Evolutionary conservation across 1,140 invertebrate species (phyloP).

Genomic region (Anagrus nilaparvatae): DNA sequence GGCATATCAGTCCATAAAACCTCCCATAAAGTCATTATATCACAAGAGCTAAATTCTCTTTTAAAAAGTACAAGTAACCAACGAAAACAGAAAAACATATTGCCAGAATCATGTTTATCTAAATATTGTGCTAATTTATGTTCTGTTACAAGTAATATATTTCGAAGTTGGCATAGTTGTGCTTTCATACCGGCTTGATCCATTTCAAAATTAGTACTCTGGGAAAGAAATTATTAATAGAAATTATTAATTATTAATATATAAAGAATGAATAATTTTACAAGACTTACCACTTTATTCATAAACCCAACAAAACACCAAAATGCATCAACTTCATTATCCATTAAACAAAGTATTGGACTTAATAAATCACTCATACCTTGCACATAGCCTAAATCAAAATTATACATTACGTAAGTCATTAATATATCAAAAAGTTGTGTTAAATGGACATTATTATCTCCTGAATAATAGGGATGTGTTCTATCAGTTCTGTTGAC

Average conservation of each 20-base stretch:
- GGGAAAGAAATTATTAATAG: slow-evolving; percentile 18
- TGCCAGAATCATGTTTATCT: slow-evolving; percentile 84
- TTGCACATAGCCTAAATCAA: slow-evolving; percentile 92
- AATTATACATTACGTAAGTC: slow-evolving; percentile 99
- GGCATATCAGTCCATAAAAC: slow-evolving; percentile 85
- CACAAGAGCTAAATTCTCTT: slow-evolving; percentile 62
- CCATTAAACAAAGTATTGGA: slow-evolving; percentile 82
- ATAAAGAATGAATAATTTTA: not conserved
- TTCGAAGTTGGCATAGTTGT: slow-evolving; percentile 78
- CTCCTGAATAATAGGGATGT: slow-evolving; percentile 82
- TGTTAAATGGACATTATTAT: slow-evolving; percentile 80
- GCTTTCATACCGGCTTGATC: slow-evolving; percentile 95
- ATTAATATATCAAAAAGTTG: slow-evolving; percentile 87
- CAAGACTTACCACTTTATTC: slow-evolving; percentile 73
- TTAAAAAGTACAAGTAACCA: slow-evolving; percentile 81
- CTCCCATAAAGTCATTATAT: slow-evolving; percentile 73
- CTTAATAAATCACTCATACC: slow-evolving; percentile 97
- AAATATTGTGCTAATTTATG: slow-evolving; percentile 79
- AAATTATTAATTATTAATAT: not conserved
- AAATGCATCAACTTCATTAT: slow-evolving; percentile 92
- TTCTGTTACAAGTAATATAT: slow-evolving; percentile 69
- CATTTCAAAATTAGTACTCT: slow-evolving; percentile 93
- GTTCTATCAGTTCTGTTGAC: slow-evolving; percentile 92
- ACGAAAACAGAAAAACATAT: slow-evolving; percentile 98
- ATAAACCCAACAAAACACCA: slow-evolving; percentile 99